These are phyloP conservation scores for Taurulus bubalis DNA, from an alignment of 2,113 vertebrate species.

Conservation along the genomic window DNA sequence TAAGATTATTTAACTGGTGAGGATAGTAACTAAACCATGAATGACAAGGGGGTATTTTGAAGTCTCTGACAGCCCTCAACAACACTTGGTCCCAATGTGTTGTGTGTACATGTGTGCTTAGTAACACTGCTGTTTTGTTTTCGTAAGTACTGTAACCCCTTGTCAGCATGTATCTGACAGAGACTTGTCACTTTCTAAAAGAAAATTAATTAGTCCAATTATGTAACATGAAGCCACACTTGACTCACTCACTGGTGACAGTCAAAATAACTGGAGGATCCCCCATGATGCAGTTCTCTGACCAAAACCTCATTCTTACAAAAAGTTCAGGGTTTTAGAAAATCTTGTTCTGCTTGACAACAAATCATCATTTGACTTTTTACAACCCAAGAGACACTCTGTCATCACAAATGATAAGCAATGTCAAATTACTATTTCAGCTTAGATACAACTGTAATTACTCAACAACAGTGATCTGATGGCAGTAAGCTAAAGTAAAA, in stretches of 20 bases:
- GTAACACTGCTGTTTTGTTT: slow-evolving; percentile 81
- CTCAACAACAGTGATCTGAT: background rate
- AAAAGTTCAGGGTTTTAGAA: slow-evolving; percentile 19
- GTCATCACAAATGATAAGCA: background rate
- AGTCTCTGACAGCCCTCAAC: slow-evolving; percentile 74
- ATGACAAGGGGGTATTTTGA: slow-evolving; percentile 77
- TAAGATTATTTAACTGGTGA: slow-evolving; percentile 89
- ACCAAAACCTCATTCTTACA: slow-evolving; percentile 12
- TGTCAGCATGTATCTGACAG: slow-evolving; percentile 72
- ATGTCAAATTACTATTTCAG: background rate
- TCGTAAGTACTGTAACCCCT: slow-evolving; percentile 82
- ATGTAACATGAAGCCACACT: slow-evolving; percentile 29
- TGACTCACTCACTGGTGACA: slow-evolving; percentile 11
- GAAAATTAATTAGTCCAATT: slow-evolving; percentile 26
- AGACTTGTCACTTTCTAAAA: slow-evolving; percentile 58
- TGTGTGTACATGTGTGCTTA: slow-evolving; percentile 79
- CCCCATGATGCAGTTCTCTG: slow-evolving; percentile 12
- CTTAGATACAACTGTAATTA: background rate
- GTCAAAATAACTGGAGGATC: slow-evolving; percentile 11
- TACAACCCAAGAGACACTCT: background rate
- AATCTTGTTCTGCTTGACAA: background rate
- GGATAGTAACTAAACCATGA: slow-evolving; percentile 82
- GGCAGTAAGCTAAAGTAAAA: slow-evolving; percentile 19
- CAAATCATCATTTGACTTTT: background rate
- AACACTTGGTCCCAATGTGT: slow-evolving; percentile 66